Evolutionary conservation across 2,888 invertebrate genomes (phyloP), one percentile per base, ranked within the genome.

Genomic region (Mimachlamys varia): DNA sequence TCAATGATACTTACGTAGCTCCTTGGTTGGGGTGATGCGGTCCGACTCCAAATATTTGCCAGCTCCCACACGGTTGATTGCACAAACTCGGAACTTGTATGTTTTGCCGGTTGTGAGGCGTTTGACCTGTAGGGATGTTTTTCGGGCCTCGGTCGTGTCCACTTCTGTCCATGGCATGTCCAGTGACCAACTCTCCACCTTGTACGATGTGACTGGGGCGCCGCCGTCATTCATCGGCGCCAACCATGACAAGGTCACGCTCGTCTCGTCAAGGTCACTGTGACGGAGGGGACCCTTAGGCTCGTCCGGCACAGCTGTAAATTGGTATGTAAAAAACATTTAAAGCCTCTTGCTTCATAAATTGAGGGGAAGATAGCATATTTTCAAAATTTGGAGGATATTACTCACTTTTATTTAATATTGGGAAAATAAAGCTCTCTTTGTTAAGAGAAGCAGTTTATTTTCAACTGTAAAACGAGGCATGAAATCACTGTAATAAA

Each of bases 121-220:
- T 38, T 93, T 95, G 33, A 95, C 96, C 44, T 94, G 94, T 90
- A 93, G 91, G 62, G 94, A 93, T 92, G 95, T 94, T 44, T 94
- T 94, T 88, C 95, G 94, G 89, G 94, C 93, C 97, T 99, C 99
- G 98, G 99, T 99, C 95, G 98, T 98, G 96, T 98, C 98, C 93
- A 99, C 99, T 91, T 98, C 97, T 96, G 99, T 97, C 99, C 99
- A 99, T 12, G 98, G 98, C 55, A 98, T 98, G 91, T 98, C 98
- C 88, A 95, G 94, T 12, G 91, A 91, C 22, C 95, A 94, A 88
- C 95, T 90, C 91, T 96, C 96, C 2, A 97, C 92, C 88, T 95
- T 94, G 95, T 96, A 97, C 22, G 95, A 96, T 50, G 95, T 95
- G 92, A 97, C 94, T 44, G 96, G 95, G 17, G 96, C 93, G n/a